Evolutionary conservation across 2,888 invertebrate species (phyloP).

Genomic region (Drosophila monieri): DNA sequence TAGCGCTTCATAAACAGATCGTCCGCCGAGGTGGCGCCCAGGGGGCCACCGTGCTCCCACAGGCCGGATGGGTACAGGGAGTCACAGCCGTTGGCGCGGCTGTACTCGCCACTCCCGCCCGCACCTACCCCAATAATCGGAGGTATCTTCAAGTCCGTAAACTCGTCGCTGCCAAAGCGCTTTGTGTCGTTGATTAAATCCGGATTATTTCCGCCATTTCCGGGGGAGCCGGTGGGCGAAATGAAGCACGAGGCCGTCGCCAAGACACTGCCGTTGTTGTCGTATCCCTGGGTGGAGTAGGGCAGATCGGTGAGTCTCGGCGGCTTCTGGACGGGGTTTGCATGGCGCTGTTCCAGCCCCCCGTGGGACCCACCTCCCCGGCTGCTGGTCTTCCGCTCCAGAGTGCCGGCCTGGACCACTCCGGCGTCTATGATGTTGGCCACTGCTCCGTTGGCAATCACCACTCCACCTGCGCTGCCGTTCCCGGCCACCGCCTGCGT

Average conservation of each 20-base stretch:
- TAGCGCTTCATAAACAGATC: constrained; percentile 86
- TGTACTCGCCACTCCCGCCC: constrained; percentile 89
- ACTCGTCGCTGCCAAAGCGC: constrained; percentile 86
- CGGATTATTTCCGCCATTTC: constrained; percentile 91
- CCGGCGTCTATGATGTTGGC: constrained; percentile 81
- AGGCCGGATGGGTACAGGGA: constrained; percentile 91
- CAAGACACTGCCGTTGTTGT: constrained; percentile 88
- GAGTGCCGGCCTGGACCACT: constrained; percentile 39
- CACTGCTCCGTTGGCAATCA: constrained; percentile 86
- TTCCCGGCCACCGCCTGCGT: constrained; percentile 83
- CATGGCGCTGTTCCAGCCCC: constrained; percentile 82
- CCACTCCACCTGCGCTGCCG: constrained; percentile 85
- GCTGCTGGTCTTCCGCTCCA: constrained; percentile 72
- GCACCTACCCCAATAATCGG: constrained; percentile 70
- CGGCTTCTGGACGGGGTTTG: constrained; percentile 90
- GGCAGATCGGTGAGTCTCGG: constrained; percentile 88
- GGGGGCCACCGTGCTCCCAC: constrained; percentile 86
- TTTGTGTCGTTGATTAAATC: constrained; percentile 94
- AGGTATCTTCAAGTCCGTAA: constrained; percentile 81
- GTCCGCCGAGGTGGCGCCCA: constrained; percentile 79
- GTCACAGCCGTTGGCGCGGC: constrained; percentile 89
- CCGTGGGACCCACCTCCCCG: constrained; percentile 25
- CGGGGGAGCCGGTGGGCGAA: constrained; percentile 89
- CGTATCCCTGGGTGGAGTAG: constrained; percentile 89
- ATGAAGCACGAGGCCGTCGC: constrained; percentile 88